Base-by-base conservation (phyloP, 1,140 invertebrate genomes). In the Scaptomyza montana region DNA sequence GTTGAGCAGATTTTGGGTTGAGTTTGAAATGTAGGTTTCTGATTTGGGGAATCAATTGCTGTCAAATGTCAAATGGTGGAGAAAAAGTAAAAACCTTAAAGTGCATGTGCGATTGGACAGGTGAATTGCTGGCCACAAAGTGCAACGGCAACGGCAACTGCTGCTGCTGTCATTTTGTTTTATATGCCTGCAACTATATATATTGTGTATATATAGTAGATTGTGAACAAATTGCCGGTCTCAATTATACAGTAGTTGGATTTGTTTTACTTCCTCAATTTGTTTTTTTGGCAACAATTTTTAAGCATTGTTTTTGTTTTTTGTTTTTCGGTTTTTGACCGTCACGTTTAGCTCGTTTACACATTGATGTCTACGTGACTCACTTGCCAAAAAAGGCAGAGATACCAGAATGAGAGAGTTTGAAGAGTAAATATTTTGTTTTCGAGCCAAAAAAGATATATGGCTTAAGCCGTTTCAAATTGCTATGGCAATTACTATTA, bases 301-400 rank as follows among this genome's bases (percentile, higher is more conserved):
- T 59, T 47, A 10, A 59, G 41, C 13, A 25, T 25, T 25, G 21
- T 25, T 25, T 25, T 25, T n/a, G n/a, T 25, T 25, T 25, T 25
- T 2, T 10, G 8, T 16, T 10, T 55, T 54, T 33, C 16, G 13
- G 33, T n/a, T 16, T 30, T 8, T 16, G 9, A 16, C n/a, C 21
- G 25, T 9, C 56, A 59, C 56, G 56, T 59, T 59, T 28, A 16
- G 13, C 56, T 47, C 43, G 56, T 59, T 59, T 59, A 21, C 13
- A 46, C 21, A 6, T 46, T 47, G 56, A 33, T 47, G 56, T 12
- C 13, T 36, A 59, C 56, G 56, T 59, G 56, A 59, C 56, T 13
- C 25, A 7, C 12, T 43, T 43, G 8, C 39, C 3, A n/a, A 6
- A 43, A n/a, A 5, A 43, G 0, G n/a, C n/a, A n/a, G n/a, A n/a